phyloP scores from a whole-genome alignment of 2,797 vertebrate species.

The Tinamus major region DNA sequence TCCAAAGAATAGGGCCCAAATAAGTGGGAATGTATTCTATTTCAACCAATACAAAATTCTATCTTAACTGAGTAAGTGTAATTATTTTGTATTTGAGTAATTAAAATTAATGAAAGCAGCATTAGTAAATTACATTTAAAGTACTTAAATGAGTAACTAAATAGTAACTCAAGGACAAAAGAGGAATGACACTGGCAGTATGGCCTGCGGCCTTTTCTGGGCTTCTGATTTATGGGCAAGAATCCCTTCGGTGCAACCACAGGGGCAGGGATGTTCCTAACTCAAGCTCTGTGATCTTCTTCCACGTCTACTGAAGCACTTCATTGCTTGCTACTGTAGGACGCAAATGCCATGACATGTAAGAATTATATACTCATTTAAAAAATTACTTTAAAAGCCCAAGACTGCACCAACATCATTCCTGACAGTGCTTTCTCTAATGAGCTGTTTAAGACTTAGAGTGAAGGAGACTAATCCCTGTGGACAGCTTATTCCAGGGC shows the following conservation, averaged over 20 bases:
- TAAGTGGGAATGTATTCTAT: neutral
- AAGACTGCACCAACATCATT: neutral
- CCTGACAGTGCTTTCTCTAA: neutral
- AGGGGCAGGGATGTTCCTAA: neutral
- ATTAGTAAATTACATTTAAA: neutral
- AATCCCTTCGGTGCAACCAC: neutral
- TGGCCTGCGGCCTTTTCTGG: neutral
- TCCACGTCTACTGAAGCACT: neutral
- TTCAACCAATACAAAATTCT: neutral
- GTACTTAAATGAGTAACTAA: neutral
- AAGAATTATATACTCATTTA: neutral
- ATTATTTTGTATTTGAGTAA: neutral
- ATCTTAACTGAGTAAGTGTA: neutral
- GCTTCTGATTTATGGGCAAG: neutral
- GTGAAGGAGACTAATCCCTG: neutral
- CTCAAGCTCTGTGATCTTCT: conserved; percentile 21
- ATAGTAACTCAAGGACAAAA: neutral
- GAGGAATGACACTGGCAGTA: neutral
- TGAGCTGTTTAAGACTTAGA: neutral
- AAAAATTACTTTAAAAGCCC: neutral
- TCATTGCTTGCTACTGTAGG: neutral
- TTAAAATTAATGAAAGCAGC: neutral
- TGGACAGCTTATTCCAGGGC: neutral
- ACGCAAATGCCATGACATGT: neutral
- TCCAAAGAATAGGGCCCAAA: neutral